These are phyloP conservation scores for Hormaphis cornu DNA, from an alignment of 1,140 invertebrate genomes.

Conservation along the genomic window DNA sequence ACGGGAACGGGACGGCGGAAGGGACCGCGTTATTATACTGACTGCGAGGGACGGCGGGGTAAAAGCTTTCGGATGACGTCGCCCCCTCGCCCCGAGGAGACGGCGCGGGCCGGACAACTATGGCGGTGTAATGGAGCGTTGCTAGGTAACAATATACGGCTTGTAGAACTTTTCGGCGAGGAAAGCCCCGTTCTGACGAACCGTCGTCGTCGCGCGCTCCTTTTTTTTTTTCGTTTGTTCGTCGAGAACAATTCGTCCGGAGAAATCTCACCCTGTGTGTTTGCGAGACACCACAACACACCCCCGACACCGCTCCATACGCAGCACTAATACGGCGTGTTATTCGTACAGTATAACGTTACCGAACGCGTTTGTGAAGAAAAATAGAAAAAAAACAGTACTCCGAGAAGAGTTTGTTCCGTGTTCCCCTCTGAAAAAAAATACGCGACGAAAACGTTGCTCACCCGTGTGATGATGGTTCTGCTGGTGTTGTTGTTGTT, in stretches of 20 bases:
- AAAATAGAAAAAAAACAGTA: not conserved
- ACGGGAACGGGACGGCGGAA: not conserved
- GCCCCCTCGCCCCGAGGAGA: not conserved
- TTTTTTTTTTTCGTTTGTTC: not conserved
- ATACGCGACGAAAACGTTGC: not conserved
- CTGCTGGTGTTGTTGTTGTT: constrained; percentile 37
- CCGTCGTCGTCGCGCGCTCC: not conserved
- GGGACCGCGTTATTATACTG: not conserved
- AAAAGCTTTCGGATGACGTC: constrained; percentile 31
- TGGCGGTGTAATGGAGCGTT: constrained; percentile 38
- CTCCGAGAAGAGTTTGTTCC: not conserved
- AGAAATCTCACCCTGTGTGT: not conserved
- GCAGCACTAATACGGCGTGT: too few species aligned
- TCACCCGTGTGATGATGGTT: constrained; percentile 26
- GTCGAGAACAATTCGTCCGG: not conserved
- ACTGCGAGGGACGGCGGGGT: not conserved
- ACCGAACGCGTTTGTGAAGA: not conserved
- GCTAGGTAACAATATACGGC: constrained; percentile 38
- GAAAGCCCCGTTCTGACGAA: too few species aligned
- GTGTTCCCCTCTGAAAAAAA: not conserved
- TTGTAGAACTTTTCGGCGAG: constrained; percentile 30
- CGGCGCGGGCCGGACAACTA: constrained; percentile 32
- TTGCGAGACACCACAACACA: not conserved
- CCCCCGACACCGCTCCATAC: not conserved
- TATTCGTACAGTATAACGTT: too few species aligned